These are phyloP conservation scores for Leptinotarsa lineolata DNA, from an alignment of 1,140 invertebrate genomes.

Conservation along the genomic window DNA sequence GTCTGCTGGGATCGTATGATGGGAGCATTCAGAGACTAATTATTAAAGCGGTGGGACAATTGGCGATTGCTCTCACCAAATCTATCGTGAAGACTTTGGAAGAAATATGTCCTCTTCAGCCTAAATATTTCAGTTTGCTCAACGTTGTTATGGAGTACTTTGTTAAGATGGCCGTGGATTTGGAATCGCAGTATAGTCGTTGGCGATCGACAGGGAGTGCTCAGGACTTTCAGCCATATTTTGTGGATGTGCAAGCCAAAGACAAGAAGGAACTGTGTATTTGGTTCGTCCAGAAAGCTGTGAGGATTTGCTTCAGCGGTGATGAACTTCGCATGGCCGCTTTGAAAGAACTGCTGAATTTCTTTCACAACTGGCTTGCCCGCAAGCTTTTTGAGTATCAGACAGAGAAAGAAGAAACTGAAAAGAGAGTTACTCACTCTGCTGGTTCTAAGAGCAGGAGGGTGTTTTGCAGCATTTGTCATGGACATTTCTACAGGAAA, in stretches of 20 bases:
- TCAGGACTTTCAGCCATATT: constrained; percentile 27
- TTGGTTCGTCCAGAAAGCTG: constrained; percentile 31
- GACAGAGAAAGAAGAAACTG: constrained; percentile 1
- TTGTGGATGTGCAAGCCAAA: constrained; percentile 20
- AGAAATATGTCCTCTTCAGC: constrained; percentile 27
- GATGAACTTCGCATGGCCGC: not conserved
- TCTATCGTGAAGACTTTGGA: not conserved
- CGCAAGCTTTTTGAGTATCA: constrained; percentile 25
- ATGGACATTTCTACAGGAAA: not conserved
- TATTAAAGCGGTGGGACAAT: constrained; percentile 14
- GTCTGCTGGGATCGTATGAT: constrained; percentile 16
- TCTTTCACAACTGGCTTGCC: constrained; percentile 33
- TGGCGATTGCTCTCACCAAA: not conserved
- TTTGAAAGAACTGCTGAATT: constrained; percentile 26
- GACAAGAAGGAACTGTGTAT: constrained; percentile 25
- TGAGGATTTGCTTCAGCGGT: constrained; percentile 30
- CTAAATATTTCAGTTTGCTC: constrained; percentile 25
- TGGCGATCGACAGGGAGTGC: constrained; percentile 28
- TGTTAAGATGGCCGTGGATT: constrained; percentile 23
- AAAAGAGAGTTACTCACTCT: not conserved
- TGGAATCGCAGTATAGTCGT: constrained; percentile 30
- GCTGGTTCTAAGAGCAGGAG: not conserved
- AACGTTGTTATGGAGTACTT: constrained; percentile 34
- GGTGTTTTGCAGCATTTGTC: not conserved
- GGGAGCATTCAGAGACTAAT: constrained; percentile 23